These are phyloP conservation scores for Incurvaria masculella DNA, from an alignment of 2,888 invertebrate genomes.

Conservation along the genomic window DNA sequence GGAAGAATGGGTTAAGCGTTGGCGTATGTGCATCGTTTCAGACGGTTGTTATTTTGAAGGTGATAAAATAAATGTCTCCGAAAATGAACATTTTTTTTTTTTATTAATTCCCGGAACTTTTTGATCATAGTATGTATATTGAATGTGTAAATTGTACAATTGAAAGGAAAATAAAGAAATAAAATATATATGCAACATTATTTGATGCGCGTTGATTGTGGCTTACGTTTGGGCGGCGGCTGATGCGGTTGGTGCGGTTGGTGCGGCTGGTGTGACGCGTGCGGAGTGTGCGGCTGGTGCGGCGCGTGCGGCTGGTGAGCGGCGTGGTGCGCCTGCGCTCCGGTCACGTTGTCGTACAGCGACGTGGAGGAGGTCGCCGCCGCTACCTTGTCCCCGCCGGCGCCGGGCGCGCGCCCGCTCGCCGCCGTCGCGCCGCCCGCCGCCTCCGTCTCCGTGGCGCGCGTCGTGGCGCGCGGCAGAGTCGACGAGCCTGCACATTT, in stretches of 20 bases:
- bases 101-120: too few relatives aligned
- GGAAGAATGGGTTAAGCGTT: too few relatives aligned
- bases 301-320: slow-evolving; percentile 42
- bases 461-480: slow-evolving; percentile 72
- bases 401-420: slow-evolving; percentile 60
- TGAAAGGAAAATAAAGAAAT: too few relatives aligned
- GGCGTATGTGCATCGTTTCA: too few relatives aligned
- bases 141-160: too few relatives aligned
- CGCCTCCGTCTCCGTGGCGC: slow-evolving; percentile 66
- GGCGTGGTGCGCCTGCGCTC: slow-evolving; percentile 37
- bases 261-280: slow-evolving; percentile 26
- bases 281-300: slow-evolving; percentile 1
- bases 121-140: too few relatives aligned
- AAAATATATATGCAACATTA: too few relatives aligned
- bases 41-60: too few relatives aligned
- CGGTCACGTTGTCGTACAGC: slow-evolving; percentile 79
- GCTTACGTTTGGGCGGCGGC: slow-evolving; percentile 20
- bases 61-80: too few relatives aligned
- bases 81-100: too few relatives aligned
- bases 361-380: slow-evolving; percentile 87
- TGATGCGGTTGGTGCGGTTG: slow-evolving; percentile 4
- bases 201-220: slow-evolving; percentile 18
- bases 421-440: slow-evolving; percentile 53
- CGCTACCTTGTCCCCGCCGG: slow-evolving; percentile 69
- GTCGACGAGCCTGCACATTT: slow-evolving; percentile 83